Conservation (phyloP, 2,888 invertebrate species). For the Tachystola acroxantha region DNA sequence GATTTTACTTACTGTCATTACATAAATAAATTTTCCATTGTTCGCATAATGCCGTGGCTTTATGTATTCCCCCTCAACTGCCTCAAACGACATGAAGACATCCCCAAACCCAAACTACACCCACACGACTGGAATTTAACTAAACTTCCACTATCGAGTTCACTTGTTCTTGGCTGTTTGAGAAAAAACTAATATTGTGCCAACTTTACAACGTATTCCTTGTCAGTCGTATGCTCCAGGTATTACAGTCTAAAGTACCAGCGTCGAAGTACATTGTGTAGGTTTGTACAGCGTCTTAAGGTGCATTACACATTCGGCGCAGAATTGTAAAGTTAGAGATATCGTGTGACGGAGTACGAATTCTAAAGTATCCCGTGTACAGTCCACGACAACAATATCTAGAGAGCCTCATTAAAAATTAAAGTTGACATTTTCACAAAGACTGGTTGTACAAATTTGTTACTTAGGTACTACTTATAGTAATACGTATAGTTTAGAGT, state of each 20-base stretch:
- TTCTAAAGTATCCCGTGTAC: constrained; percentile 33
- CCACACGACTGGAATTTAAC: not conserved
- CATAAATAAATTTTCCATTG: too few species aligned
- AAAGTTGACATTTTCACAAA: too few species aligned
- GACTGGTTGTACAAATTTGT: too few species aligned
- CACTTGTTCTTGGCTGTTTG: not conserved
- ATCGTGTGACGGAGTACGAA: constrained; percentile 34
- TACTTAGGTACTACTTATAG: too few species aligned
- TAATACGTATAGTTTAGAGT: too few species aligned
- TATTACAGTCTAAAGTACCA: not conserved
- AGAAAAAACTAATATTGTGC: not conserved
- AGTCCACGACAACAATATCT: too few species aligned
- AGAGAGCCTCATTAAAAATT: too few species aligned
- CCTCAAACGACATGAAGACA: not conserved
- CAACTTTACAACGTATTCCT: not conserved
- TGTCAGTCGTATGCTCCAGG: too few species aligned
- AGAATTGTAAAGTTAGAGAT: constrained; percentile 36
- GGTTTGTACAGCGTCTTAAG: constrained; percentile 13
- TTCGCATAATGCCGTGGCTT: too few species aligned
- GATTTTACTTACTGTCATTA: too few species aligned
- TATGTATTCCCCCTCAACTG: too few species aligned
- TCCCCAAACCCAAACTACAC: not conserved
- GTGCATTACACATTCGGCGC: constrained; percentile 43
- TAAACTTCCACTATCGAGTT: constrained; percentile 1
- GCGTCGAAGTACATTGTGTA: not conserved